Base-by-base conservation (phyloP, 30 jellyfish, hydroid and myxozoan species). In the Clytia hemisphaerica region DNA sequence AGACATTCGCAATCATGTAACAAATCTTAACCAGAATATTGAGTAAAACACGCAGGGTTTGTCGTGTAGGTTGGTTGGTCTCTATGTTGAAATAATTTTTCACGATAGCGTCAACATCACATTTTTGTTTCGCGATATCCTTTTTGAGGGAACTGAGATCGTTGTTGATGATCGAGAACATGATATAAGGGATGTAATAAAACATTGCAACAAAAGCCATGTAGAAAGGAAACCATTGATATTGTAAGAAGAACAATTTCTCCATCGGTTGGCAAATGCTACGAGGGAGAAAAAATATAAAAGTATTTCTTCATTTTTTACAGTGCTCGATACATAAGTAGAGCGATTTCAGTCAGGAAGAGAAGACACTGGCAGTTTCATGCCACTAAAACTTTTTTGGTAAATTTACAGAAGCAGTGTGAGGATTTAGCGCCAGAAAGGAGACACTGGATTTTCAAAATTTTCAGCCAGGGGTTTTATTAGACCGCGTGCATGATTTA, bases 221-320 rank as follows among this genome's bases (percentile, higher is more conserved):
- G 33, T 37, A 65, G 37, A 65, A 65, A 0, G 78, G 78, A 37
- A 65, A 65, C 78, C 78, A 65, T 35, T 65, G 78, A 65, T 37
- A 65, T 28, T 65, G 78, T 35, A 65, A 26, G 27, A 19, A 65
- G 33, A 65, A 65, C 27, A 32, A 12, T 44, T 65, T 65, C 0
- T 67, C 44, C 78, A 65, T 65, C 2, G 67, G 67, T 37, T 21
- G 62, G 44, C 78, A 65, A n/a, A 19, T 34, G 16, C 18, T 18
- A 16, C 44, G n/a, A n/a, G n/a, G n/a, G n/a, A n/a, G n/a, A n/a
- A n/a, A n/a, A n/a, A n/a, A n/a, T n/a, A n/a, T n/a, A n/a, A n/a
- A n/a, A n/a, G n/a, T n/a, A n/a, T n/a, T n/a, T n/a, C n/a, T n/a
- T n/a, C n/a, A n/a, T n/a, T n/a, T n/a, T n/a, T n/a, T n/a, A n/a